These are phyloP conservation scores for Lanistes nyassanus DNA, from an alignment of 1,140 invertebrate genomes.

Conservation along the genomic window DNA sequence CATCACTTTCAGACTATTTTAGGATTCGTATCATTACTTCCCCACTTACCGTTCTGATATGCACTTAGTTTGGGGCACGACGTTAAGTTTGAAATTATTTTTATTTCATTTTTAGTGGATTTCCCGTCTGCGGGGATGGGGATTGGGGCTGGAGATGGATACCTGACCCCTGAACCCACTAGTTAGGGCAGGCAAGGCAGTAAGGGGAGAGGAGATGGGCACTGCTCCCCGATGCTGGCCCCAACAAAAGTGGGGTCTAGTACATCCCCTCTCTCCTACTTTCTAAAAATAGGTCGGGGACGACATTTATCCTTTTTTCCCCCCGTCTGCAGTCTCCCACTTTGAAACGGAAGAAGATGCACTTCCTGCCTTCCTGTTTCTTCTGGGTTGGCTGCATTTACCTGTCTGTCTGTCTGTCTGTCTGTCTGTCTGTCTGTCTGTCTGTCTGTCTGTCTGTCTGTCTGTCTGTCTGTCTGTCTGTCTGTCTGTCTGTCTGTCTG, in stretches of 20 bases:
- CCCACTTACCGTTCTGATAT: too few relatives aligned
- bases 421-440: not conserved
- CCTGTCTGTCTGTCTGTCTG: not conserved
- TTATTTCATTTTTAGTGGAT: too few relatives aligned
- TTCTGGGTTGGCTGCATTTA: not conserved
- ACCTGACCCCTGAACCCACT: too few relatives aligned
- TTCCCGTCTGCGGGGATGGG: too few relatives aligned
- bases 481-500: constrained; percentile 1
- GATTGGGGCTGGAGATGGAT: too few relatives aligned
- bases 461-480: not conserved
- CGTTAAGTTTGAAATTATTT: too few relatives aligned
- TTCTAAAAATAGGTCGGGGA: not conserved
- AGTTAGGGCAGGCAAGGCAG: too few relatives aligned
- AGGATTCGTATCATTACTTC: too few relatives aligned
- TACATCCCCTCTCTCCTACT: not conserved
- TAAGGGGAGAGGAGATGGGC: too few relatives aligned
- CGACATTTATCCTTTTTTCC: not conserved
- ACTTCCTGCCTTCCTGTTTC: not conserved
- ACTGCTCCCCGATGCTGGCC: not conserved
- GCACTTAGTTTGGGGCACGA: too few relatives aligned
- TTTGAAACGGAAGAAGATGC: too few relatives aligned
- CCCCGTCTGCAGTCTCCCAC: not conserved
- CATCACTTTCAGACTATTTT: too few relatives aligned
- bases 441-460: not conserved
- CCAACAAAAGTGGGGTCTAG: not conserved